Conservation (phyloP, 2,113 vertebrate genomes). For the Anolis sagrei region DNA sequence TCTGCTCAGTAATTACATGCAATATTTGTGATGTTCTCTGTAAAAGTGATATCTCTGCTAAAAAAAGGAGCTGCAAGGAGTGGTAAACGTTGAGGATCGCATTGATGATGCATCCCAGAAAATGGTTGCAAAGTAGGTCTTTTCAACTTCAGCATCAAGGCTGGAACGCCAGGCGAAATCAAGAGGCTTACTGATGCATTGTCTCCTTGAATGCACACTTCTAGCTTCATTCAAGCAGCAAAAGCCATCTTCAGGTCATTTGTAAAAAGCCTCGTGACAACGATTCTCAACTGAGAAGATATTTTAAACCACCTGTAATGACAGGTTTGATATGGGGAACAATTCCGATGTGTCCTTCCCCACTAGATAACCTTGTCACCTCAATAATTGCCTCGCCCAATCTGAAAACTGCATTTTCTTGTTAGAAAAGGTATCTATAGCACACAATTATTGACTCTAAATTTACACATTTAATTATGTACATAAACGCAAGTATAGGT, state of each 20-base stretch:
- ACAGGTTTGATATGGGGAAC: not conserved
- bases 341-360: not conserved
- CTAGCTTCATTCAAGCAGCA: conserved; percentile 3
- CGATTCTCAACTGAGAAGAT: not conserved
- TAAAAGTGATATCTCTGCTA: conserved; percentile 2
- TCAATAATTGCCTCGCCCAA: conserved; percentile 37
- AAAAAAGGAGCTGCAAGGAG: not conserved
- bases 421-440: not conserved
- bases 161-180: not conserved
- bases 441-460: too few relatives aligned
- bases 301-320: not conserved
- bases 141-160: not conserved
- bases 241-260: not conserved
- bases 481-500: too few relatives aligned
- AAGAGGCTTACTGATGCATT: not conserved
- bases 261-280: not conserved
- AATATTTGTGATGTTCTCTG: not conserved
- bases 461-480: not conserved
- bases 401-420: conserved; percentile 30
- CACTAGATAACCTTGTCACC: conserved; percentile 22
- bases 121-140: not conserved
- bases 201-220: conserved; percentile 1
- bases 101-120: not conserved
- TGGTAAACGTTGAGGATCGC: not conserved
- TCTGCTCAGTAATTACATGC: not conserved